Evolutionary conservation across 2,888 invertebrate genomes (phyloP).

Genomic region (Rapana venosa): DNA sequence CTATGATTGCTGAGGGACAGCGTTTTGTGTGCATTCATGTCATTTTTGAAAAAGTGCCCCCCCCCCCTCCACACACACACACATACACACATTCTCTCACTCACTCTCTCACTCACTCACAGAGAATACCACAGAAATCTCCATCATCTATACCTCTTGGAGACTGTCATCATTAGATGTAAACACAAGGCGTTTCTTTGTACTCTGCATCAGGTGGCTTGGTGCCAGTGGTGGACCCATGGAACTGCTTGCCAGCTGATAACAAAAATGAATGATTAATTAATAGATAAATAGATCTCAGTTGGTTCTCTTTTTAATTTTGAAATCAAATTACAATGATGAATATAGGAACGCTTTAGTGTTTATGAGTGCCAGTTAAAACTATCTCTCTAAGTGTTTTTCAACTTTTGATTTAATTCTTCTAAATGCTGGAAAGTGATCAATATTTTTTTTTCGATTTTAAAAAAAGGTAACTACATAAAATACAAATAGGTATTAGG

Average conservation of each 20-base stretch:
- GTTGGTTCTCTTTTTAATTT: background rate
- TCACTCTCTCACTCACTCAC: background rate
- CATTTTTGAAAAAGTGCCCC: no score
- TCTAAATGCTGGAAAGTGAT: no score
- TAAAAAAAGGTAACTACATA: no score
- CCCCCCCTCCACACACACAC: background rate
- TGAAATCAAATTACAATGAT: no score
- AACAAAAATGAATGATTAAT: background rate
- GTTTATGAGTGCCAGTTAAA: no score
- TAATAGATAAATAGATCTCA: background rate
- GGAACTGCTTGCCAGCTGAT: background rate
- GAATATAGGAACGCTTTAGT: no score
- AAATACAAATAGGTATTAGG: no score
- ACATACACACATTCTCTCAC: background rate
- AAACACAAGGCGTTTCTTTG: slow-evolving; percentile 1
- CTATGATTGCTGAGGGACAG: no score
- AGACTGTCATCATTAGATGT: background rate
- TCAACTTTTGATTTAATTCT: no score
- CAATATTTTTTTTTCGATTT: no score
- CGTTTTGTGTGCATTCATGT: no score
- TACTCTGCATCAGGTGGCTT: background rate
- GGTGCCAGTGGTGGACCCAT: slow-evolving; percentile 16
- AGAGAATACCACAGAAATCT: background rate
- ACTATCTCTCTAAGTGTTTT: no score
- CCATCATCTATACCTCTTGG: background rate